Conservation (phyloP, 2,888 invertebrate genomes). For the Tachystola acroxantha region DNA sequence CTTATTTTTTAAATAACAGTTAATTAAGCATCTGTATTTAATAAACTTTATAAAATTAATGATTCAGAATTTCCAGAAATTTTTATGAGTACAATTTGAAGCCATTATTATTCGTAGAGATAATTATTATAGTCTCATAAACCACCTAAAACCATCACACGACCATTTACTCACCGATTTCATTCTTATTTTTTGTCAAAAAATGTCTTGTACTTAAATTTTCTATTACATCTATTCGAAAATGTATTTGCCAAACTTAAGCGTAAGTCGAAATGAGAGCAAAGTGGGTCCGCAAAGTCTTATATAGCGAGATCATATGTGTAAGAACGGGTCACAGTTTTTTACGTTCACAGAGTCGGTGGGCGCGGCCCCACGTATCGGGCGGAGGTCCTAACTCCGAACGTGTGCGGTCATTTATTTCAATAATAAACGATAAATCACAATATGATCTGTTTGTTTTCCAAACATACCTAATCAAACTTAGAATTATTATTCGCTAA, state of each 20-base stretch:
- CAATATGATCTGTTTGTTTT: no score
- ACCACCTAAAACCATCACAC: no score
- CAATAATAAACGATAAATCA: not conserved
- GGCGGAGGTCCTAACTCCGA: slow-evolving; percentile 4
- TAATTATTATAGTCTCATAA: no score
- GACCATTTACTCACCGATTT: slow-evolving; percentile 50
- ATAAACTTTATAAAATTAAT: no score
- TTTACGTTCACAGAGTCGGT: slow-evolving; percentile 67
- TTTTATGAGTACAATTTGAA: no score
- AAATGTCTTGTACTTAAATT: slow-evolving; percentile 5
- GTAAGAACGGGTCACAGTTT: slow-evolving; percentile 74
- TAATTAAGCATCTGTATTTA: no score
- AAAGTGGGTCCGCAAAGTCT: slow-evolving; percentile 65
- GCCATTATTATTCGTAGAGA: no score
- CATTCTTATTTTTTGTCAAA: slow-evolving; percentile 33
- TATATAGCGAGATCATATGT: slow-evolving; percentile 75
- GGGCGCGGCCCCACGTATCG: slow-evolving; percentile 57
- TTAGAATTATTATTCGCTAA: no score
- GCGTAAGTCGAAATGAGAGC: slow-evolving; percentile 75
- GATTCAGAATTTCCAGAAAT: no score
- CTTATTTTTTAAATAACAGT: no score
- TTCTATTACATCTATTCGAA: slow-evolving; percentile 11
- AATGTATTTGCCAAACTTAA: slow-evolving; percentile 66
- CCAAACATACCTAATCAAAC: no score
- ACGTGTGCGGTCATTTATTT: not conserved